phyloP scores from a whole-genome alignment of 2,113 vertebrate genomes.

The Helogale parvula region DNA sequence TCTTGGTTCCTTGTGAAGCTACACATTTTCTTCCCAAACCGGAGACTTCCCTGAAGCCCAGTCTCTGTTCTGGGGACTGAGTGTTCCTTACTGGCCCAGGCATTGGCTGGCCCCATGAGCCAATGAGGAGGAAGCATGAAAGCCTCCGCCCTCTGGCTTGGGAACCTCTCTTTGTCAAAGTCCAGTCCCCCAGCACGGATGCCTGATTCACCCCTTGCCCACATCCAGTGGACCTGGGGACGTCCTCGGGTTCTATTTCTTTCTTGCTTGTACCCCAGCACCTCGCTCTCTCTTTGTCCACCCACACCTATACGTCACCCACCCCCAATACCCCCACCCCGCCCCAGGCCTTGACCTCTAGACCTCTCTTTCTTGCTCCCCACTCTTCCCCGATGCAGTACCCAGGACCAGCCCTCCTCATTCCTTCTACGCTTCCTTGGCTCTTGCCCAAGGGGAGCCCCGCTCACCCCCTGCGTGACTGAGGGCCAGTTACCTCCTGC shows the following conservation, averaged over 20 bases:
- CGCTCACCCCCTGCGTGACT: fast-evolving
- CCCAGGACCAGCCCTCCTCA: not conserved
- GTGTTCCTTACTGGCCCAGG: not conserved
- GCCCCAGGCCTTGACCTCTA: fast-evolving
- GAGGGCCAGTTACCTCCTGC: too few species aligned
- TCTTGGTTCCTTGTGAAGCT: not conserved
- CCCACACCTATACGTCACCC: fast-evolving
- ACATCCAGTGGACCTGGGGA: fast-evolving
- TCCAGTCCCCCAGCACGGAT: fast-evolving
- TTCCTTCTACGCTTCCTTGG: not conserved
- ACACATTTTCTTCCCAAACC: not conserved
- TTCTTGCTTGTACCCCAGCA: not conserved
- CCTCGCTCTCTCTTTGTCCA: not conserved
- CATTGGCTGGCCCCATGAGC: not conserved
- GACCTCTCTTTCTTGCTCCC: not conserved
- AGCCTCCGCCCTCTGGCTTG: not conserved
- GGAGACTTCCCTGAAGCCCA: not conserved
- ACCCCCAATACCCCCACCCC: fast-evolving
- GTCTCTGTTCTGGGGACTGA: not conserved
- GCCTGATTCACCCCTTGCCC: not conserved
- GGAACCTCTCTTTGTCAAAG: not conserved
- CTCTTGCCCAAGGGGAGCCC: not conserved
- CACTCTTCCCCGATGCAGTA: not conserved
- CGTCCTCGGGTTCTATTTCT: not conserved
- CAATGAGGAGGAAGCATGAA: not conserved